Evolutionary conservation across 2,888 invertebrate genomes (phyloP).

Genomic region (Beris chalybata): DNA sequence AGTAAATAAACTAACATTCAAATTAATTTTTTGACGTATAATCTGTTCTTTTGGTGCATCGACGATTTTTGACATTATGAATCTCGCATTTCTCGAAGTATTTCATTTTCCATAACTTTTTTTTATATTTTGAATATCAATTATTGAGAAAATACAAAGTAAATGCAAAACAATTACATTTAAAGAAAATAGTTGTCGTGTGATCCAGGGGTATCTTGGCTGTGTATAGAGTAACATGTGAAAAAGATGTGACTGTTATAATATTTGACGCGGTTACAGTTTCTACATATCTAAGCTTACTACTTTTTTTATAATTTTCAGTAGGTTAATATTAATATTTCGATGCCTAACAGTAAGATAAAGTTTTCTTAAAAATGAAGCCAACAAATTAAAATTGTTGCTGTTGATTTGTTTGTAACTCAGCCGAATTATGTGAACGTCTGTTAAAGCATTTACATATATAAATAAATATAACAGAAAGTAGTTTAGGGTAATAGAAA

Average conservation of each 20-base stretch:
- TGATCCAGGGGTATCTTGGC: constrained; percentile 39
- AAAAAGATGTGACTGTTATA: neutral
- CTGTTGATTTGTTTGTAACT: too few relatives aligned
- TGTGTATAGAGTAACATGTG: constrained; percentile 35
- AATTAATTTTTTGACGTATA: neutral
- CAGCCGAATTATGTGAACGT: too few relatives aligned
- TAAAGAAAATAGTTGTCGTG: constrained; percentile 29
- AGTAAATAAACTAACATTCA: constrained; percentile 1
- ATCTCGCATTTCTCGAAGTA: constrained; percentile 25
- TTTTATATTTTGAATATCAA: neutral
- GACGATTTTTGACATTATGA: constrained; percentile 1
- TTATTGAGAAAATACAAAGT: neutral
- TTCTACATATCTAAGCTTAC: too few relatives aligned
- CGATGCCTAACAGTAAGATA: too few relatives aligned
- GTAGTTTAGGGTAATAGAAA: too few relatives aligned
- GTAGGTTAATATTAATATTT: too few relatives aligned
- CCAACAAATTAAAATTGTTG: too few relatives aligned
- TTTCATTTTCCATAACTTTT: constrained; percentile 5
- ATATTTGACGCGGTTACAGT: too few relatives aligned
- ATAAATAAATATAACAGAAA: too few relatives aligned
- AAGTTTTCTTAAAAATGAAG: too few relatives aligned
- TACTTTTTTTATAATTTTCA: too few relatives aligned
- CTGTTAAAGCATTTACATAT: too few relatives aligned
- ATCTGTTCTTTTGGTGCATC: neutral
- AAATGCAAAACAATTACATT: neutral